A percentile compares a stretch with the other conserved stretches of the same genome.
Conservation (phyloP, 2,797 vertebrate species). For the Lerista edwardsae region DNA sequence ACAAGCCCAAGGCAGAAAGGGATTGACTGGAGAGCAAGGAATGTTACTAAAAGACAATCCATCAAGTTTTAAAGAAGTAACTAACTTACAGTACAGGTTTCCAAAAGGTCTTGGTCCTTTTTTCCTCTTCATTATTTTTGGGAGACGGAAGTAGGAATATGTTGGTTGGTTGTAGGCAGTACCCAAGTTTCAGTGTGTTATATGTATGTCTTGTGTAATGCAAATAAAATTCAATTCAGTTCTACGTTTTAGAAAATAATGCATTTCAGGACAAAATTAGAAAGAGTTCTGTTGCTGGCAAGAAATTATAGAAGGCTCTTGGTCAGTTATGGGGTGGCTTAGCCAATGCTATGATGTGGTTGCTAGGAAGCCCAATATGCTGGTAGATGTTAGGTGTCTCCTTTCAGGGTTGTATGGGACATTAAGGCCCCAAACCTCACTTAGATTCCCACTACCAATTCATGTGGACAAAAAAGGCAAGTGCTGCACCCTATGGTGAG, state of each 20-base stretch:
- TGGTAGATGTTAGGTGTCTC: not conserved
- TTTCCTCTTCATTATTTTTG: not conserved
- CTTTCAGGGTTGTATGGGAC: too few relatives aligned
- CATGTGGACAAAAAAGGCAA: too few relatives aligned
- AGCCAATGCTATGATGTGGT: not conserved
- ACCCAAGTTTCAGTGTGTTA: not conserved
- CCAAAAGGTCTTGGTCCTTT: not conserved
- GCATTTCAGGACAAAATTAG: not conserved
- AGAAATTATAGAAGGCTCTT: not conserved
- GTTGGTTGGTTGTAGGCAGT: not conserved
- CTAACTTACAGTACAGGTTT: not conserved
- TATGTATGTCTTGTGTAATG: not conserved
- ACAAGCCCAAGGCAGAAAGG: not conserved
- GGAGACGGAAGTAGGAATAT: too few relatives aligned
- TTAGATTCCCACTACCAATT: too few relatives aligned
- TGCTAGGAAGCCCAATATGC: not conserved
- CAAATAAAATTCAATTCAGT: not conserved
- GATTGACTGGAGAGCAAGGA: not conserved
- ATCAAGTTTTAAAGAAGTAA: not conserved
- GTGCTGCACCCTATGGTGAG: too few relatives aligned
- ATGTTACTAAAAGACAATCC: slow-evolving; percentile 5
- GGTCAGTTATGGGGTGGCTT: not conserved
- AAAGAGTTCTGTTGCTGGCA: not conserved
- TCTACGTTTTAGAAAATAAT: not conserved
- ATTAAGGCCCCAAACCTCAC: too few relatives aligned